Percentiles rank a stretch among this genome's conserved stretches.
phyloP scores from a whole-genome alignment of 92 coral and sea anemone genomes.

The Paramuricea clavata region DNA sequence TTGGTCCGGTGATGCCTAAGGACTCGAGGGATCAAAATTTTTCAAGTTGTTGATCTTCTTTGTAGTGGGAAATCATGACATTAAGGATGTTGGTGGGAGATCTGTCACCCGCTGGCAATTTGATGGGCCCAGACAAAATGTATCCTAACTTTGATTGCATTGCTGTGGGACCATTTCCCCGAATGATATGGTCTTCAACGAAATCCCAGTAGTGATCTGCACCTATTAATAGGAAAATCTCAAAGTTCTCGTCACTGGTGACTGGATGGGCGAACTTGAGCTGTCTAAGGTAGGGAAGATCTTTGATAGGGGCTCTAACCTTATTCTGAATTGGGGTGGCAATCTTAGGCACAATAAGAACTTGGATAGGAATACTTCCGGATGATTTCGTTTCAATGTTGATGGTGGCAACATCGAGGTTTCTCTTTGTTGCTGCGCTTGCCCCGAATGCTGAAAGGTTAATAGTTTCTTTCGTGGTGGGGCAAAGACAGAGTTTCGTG shows the following conservation, averaged over 20 bases:
- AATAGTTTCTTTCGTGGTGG: constrained; percentile 34
- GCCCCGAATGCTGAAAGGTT: constrained; percentile 56
- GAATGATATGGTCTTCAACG: constrained; percentile 60
- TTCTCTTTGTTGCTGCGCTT: constrained; percentile 27
- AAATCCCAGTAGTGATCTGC: constrained; percentile 70
- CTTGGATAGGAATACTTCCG: constrained; percentile 63
- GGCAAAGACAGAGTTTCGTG: neutral
- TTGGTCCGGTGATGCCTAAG: too few species aligned
- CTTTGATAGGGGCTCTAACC: constrained; percentile 23
- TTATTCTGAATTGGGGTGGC: constrained; percentile 60
- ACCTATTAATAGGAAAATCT: constrained; percentile 63
- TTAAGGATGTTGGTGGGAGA: constrained; percentile 34
- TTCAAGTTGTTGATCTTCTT: too few species aligned
- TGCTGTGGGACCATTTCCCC: constrained; percentile 68
- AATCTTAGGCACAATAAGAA: constrained; percentile 56
- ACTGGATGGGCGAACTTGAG: constrained; percentile 71
- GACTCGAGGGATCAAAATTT: too few species aligned
- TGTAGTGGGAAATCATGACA: constrained; percentile 33
- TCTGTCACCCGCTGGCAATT: neutral
- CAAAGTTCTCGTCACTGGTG: constrained; percentile 64
- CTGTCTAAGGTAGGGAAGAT: constrained; percentile 49
- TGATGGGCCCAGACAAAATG: constrained; percentile 67
- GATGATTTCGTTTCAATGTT: constrained; percentile 37
- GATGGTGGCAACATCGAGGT: constrained; percentile 55
- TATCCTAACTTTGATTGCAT: constrained; percentile 67